These are phyloP conservation scores for Ophioderma brevispina DNA, from an alignment of 35 echinoderm and acorn worm genomes.

Conservation along the genomic window DNA sequence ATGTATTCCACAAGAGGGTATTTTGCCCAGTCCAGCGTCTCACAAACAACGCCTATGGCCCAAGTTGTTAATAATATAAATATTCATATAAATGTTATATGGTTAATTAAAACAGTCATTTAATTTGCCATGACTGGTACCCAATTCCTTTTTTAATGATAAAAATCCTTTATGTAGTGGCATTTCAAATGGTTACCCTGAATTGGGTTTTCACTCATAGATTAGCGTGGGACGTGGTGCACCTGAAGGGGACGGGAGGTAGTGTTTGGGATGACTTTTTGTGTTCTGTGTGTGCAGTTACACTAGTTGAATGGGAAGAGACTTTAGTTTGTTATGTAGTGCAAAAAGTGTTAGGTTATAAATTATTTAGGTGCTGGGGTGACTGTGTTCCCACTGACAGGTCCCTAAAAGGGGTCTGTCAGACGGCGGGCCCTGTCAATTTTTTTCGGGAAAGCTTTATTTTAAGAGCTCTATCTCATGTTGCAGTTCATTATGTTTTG, in stretches of 20 bases:
- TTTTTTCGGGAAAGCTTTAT: too few species aligned
- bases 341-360: too few species aligned
- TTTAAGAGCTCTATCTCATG: too few species aligned
- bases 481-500: too few species aligned
- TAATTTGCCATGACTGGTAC: neutral
- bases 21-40: neutral
- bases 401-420: too few species aligned
- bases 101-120: neutral
- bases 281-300: too few species aligned
- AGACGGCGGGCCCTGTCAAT: too few species aligned
- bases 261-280: too few species aligned
- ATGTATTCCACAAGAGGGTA: neutral
- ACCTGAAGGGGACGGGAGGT: neutral
- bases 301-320: too few species aligned
- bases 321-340: too few species aligned
- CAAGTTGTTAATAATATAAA: neutral
- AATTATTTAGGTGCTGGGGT: too few species aligned
- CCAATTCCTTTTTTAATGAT: neutral
- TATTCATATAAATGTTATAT: neutral
- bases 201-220: neutral
- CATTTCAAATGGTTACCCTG: neutral
- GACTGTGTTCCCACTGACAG: too few species aligned
- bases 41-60: neutral
- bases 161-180: neutral
- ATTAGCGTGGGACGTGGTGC: neutral